Evolutionary conservation across 2,113 vertebrate genomes (phyloP).

Genomic region (Albula glossodonta): DNA sequence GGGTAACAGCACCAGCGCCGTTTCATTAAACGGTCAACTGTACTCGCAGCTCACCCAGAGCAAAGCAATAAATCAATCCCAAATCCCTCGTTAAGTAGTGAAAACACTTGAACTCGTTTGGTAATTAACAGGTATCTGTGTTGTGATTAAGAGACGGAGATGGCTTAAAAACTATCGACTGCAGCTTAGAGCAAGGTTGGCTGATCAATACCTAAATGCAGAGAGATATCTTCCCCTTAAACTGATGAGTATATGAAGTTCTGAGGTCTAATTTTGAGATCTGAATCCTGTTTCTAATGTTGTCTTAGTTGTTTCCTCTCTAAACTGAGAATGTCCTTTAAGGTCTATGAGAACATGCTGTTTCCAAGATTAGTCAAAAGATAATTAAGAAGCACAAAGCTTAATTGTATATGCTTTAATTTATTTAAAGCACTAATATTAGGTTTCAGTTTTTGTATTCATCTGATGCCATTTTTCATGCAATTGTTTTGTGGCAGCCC

Average conservation of each 20-base stretch:
- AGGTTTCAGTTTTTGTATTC: too few species aligned
- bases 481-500: too few species aligned
- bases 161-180: slow-evolving; percentile 70
- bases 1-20: slow-evolving; percentile 24
- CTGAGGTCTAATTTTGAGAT: slow-evolving; percentile 21
- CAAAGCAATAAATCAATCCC: slow-evolving; percentile 58
- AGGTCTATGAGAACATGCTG: background rate
- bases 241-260: slow-evolving; percentile 26
- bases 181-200: slow-evolving; percentile 66
- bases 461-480: too few species aligned
- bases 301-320: background rate
- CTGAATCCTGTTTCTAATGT: background rate
- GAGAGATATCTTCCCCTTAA: slow-evolving; percentile 46
- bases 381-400: too few species aligned
- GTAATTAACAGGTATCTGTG: slow-evolving; percentile 77
- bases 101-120: slow-evolving; percentile 71
- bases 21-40: slow-evolving; percentile 64
- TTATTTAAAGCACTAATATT: too few species aligned
- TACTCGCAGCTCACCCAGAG: slow-evolving; percentile 46
- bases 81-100: slow-evolving; percentile 70
- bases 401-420: too few species aligned
- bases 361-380: too few species aligned
- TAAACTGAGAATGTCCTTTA: background rate
- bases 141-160: slow-evolving; percentile 69
- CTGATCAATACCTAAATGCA: slow-evolving; percentile 55